Conservation (phyloP, 2,888 invertebrate genomes). For the Amphipoea oculea region DNA sequence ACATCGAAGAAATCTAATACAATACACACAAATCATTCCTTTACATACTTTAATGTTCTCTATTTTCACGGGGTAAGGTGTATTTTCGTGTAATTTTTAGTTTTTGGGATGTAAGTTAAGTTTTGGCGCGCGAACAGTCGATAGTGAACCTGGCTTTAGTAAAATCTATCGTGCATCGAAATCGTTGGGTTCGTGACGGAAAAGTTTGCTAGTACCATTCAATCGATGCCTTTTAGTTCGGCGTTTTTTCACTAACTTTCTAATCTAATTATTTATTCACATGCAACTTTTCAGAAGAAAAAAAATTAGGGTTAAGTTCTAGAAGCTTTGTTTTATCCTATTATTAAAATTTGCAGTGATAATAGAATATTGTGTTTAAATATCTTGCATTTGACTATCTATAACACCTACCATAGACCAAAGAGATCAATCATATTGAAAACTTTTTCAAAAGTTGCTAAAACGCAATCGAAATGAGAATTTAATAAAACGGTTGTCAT, state of each 20-base stretch:
- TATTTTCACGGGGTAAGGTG: constrained; percentile 67
- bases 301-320: constrained; percentile 15
- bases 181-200: constrained; percentile 83
- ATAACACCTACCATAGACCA: not conserved
- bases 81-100: constrained; percentile 59
- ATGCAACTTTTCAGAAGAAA: constrained; percentile 69
- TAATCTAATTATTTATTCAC: constrained; percentile 85
- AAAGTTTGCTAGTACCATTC: constrained; percentile 79
- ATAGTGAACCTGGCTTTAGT: constrained; percentile 78
- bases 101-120: constrained; percentile 58
- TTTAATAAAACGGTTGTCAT: constrained; percentile 37
- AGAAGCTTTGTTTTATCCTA: not conserved
- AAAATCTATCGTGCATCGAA: constrained; percentile 88
- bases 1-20: constrained; percentile 76
- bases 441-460: not conserved
- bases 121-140: constrained; percentile 72
- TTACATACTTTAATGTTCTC: constrained; percentile 49
- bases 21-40: constrained; percentile 62
- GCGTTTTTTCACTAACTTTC: constrained; percentile 71
- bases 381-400: not conserved
- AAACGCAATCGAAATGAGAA: constrained; percentile 33
- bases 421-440: not conserved
- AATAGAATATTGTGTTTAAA: not conserved
- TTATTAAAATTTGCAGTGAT: not conserved
- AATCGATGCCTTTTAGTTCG: constrained; percentile 84